Evolutionary conservation across 2,888 invertebrate genomes (phyloP).

Genomic region (Torymus auratus): DNA sequence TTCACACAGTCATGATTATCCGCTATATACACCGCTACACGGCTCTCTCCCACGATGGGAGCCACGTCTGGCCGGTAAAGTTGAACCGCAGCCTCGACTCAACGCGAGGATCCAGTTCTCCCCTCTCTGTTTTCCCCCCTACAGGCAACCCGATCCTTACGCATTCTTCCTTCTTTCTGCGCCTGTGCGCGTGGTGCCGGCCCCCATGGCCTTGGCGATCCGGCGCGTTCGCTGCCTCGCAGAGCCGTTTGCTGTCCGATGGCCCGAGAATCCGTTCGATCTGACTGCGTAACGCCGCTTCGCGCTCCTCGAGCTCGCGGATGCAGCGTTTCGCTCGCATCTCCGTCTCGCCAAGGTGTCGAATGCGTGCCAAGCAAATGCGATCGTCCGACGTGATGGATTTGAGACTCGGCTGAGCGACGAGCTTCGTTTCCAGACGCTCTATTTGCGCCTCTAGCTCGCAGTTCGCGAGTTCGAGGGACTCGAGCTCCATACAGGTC

Average conservation of each 20-base stretch:
- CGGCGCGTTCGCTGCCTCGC: background rate
- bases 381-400: conserved; percentile 71
- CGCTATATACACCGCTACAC: no score
- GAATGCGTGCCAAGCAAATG: conserved; percentile 67
- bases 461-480: conserved; percentile 65
- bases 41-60: no score
- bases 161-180: conserved; percentile 25
- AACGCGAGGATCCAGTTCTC: no score
- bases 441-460: conserved; percentile 65
- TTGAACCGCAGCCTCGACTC: no score
- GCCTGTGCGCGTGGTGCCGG: conserved; percentile 41
- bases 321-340: conserved; percentile 67
- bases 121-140: no score
- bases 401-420: conserved; percentile 62
- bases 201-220: conserved; percentile 27
- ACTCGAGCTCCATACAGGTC: conserved; percentile 68
- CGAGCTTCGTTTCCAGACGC: conserved; percentile 63
- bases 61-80: no score
- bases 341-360: conserved; percentile 68
- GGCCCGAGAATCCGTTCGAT: conserved; percentile 65
- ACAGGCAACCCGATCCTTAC: background rate
- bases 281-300: conserved; percentile 65
- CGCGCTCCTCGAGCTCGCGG: conserved; percentile 67
- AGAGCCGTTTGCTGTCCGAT: conserved; percentile 26
- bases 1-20: no score